Conservation (phyloP, 1,140 invertebrate genomes). For the Dufourea novaeangliae region DNA sequence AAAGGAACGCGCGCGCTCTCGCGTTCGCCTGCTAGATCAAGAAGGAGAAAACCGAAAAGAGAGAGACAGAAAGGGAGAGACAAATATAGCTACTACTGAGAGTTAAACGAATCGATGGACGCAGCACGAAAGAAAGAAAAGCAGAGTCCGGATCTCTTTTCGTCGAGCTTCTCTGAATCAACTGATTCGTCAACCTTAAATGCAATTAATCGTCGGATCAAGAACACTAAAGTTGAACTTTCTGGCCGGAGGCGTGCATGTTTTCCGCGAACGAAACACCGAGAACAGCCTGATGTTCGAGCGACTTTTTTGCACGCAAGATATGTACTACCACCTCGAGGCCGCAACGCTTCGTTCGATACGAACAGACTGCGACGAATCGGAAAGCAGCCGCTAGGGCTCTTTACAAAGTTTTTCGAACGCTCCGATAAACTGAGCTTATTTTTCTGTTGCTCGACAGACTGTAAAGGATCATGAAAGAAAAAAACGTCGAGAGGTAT, state of each 20-base stretch:
- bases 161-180: constrained; percentile 29
- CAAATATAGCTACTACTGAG: neutral
- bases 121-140: neutral
- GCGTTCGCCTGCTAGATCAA: neutral
- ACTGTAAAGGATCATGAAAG: neutral
- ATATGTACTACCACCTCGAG: neutral
- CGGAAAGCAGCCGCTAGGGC: neutral
- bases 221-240: constrained; percentile 22
- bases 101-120: constrained; percentile 8
- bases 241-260: no score
- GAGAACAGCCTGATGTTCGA: no score
- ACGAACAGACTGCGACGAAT: neutral
- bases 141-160: neutral
- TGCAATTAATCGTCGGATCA: constrained; percentile 23
- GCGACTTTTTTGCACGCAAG: no score
- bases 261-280: no score
- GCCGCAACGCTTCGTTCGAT: neutral
- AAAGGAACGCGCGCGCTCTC: constrained; percentile 17
- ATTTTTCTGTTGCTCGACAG: neutral
- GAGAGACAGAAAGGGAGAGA: neutral
- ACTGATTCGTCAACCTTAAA: constrained; percentile 27
- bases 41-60: neutral
- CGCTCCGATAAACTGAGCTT: neutral
- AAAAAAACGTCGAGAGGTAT: constrained; percentile 38
- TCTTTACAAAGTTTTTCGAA: neutral